phyloP scores from a whole-genome alignment of 2,113 vertebrate species.

The Tachuris rubrigastra region DNA sequence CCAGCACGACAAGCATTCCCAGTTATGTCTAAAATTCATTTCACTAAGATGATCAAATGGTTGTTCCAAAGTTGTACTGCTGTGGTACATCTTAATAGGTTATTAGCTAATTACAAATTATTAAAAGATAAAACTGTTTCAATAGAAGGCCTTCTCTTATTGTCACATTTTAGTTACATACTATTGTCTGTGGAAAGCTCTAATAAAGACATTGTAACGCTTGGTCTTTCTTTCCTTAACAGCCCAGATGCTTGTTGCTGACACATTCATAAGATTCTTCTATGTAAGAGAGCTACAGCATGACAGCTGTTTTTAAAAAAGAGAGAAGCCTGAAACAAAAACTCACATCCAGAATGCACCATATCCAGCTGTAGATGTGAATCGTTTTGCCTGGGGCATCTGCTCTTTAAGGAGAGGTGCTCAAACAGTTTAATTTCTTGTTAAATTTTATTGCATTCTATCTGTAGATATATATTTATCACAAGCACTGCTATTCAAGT shows the following conservation, averaged over 20 bases:
- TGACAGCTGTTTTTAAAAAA: conserved; percentile 27
- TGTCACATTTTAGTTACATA: neutral
- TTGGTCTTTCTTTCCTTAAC: neutral
- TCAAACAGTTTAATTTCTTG: neutral
- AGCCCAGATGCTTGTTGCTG: conserved; percentile 43
- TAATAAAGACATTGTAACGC: neutral
- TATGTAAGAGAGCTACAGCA: neutral
- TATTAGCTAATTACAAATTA: neutral
- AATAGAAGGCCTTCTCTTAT: neutral
- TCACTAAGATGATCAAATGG: neutral
- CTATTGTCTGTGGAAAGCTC: neutral
- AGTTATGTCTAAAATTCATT: conserved; percentile 2
- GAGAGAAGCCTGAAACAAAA: conserved; percentile 28
- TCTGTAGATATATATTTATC: neutral
- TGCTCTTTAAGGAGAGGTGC: neutral
- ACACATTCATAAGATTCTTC: conserved; percentile 3
- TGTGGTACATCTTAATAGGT: neutral
- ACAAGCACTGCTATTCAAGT: neutral
- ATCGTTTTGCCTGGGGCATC: neutral
- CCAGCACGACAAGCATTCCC: neutral
- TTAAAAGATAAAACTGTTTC: neutral
- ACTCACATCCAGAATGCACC: neutral
- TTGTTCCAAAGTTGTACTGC: neutral
- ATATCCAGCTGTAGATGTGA: neutral
- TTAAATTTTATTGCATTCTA: neutral